Evolutionary conservation across 2,888 invertebrate species (phyloP).

Genomic region (Brachypterus glaber): DNA sequence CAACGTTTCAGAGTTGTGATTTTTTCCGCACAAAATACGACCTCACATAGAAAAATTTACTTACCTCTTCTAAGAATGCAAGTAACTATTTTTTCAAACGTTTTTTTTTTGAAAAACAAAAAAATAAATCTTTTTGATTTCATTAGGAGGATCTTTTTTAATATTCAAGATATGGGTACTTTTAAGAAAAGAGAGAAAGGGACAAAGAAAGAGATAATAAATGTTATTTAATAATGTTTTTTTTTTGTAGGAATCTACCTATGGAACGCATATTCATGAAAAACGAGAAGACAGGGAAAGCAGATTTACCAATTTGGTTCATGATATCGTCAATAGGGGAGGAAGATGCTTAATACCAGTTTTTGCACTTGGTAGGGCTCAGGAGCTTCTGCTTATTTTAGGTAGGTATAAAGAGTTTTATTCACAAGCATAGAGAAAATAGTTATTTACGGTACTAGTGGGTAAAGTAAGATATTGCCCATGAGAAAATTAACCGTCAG

Average conservation of each 20-base stretch:
- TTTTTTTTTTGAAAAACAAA: too few relatives aligned
- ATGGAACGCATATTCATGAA: constrained; percentile 98
- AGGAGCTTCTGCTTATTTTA: constrained; percentile 80
- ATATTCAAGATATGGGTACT: too few relatives aligned
- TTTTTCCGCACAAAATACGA: too few relatives aligned
- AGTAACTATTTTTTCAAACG: too few relatives aligned
- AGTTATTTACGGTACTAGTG: too few relatives aligned
- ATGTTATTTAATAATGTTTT: constrained; percentile 2
- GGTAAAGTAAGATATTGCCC: too few relatives aligned
- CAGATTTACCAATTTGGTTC: constrained; percentile 85
- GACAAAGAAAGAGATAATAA: too few relatives aligned
- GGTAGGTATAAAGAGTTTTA: constrained; percentile 30
- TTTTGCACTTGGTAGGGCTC: constrained; percentile 95
- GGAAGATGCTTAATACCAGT: constrained; percentile 97
- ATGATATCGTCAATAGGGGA: constrained; percentile 94
- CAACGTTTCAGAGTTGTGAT: too few relatives aligned
- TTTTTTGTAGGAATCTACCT: constrained; percentile 73
- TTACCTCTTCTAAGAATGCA: too few relatives aligned
- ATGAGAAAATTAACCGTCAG: too few relatives aligned
- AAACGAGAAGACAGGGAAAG: constrained; percentile 93
- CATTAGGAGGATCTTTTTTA: constrained; percentile 3
- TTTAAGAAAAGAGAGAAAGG: too few relatives aligned
- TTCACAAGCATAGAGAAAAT: background rate
- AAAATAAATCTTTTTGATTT: constrained; percentile 5
- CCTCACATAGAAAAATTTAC: too few relatives aligned